Evolutionary conservation across 2,797 vertebrate species (phyloP).

Genomic region (Pseudochirops cupreus): DNA sequence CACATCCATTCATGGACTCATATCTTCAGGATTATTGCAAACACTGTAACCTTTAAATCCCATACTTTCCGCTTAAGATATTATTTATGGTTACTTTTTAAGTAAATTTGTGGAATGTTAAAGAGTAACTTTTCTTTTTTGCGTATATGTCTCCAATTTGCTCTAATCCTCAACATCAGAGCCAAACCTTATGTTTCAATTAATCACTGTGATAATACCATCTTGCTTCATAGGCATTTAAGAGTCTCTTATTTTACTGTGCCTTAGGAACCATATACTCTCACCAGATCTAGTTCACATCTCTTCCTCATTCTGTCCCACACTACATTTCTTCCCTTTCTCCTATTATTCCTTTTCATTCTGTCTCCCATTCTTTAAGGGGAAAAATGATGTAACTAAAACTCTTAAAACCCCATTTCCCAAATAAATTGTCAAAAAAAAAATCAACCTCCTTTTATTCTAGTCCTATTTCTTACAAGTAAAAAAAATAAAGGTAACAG

Average conservation of each 20-base stretch:
- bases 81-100: conserved; percentile 7
- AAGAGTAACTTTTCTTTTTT: neutral
- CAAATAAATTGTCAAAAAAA: too few species aligned
- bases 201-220: conserved; percentile 10
- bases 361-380: neutral
- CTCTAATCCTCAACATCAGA: conserved; percentile 9
- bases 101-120: neutral
- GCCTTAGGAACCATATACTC: neutral
- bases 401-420: too few species aligned
- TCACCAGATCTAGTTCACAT: conserved; percentile 13
- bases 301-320: neutral
- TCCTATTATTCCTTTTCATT: neutral
- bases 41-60: neutral
- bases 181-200: neutral
- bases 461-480: too few species aligned
- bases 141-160: neutral
- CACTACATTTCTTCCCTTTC: neutral
- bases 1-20: neutral
- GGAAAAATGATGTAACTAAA: too few species aligned
- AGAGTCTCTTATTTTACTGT: neutral
- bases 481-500: too few species aligned
- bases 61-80: neutral
- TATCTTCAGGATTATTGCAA: neutral
- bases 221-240: neutral
- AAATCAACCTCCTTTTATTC: too few species aligned